Evolutionary conservation across 2,113 vertebrate species (phyloP).

Genomic region (Cyanoderma ruficeps): DNA sequence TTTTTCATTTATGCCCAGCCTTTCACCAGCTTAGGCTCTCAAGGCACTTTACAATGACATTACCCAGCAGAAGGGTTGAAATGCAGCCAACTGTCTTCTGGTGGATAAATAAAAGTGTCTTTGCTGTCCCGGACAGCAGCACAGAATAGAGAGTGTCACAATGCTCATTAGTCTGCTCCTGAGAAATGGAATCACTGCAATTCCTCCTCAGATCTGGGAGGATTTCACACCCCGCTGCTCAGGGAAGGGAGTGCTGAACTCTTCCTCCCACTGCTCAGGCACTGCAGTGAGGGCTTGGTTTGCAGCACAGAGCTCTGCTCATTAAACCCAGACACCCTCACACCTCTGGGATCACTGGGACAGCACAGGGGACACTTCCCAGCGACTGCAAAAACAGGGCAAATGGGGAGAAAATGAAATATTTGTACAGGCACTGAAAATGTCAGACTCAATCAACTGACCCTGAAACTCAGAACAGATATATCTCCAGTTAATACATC

Average conservation of each 20-base stretch:
- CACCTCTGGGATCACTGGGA: neutral
- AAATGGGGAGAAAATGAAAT: neutral
- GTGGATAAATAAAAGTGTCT: conserved; percentile 19
- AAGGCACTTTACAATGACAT: conserved; percentile 42
- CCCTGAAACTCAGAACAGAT: neutral
- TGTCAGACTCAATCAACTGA: neutral
- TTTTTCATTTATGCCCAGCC: conserved; percentile 41
- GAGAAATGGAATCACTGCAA: neutral
- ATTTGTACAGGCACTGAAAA: neutral
- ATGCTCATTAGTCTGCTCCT: neutral
- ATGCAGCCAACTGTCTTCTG: conserved; percentile 43
- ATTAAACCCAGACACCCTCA: accelerated
- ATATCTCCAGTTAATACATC: neutral
- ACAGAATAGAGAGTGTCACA: neutral
- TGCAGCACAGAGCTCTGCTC: neutral
- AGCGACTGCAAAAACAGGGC: neutral
- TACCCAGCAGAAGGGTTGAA: conserved; percentile 51
- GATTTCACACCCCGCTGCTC: neutral
- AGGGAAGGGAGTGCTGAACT: neutral
- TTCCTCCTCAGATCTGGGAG: neutral
- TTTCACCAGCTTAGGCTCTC: conserved; percentile 52
- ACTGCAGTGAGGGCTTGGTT: neutral
- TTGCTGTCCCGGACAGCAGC: neutral
- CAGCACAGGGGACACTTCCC: neutral
- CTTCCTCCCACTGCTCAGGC: neutral